Evolutionary conservation across 2,888 invertebrate genomes (phyloP).

Genomic region (Nomada goodeniana): DNA sequence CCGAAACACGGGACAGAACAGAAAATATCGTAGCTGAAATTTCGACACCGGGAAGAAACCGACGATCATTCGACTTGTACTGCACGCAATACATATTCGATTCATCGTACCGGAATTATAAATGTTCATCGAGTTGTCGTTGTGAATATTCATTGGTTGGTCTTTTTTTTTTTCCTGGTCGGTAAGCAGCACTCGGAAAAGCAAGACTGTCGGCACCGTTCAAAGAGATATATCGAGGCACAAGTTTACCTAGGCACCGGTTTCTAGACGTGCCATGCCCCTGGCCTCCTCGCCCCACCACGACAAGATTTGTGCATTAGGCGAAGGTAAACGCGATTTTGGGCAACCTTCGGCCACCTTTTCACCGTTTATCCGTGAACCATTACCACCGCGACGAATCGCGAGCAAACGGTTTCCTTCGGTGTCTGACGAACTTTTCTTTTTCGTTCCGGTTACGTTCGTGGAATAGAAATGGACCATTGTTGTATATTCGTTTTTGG

Average conservation of each 20-base stretch:
- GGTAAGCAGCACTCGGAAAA: slow-evolving; percentile 64
- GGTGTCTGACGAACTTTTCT: not conserved
- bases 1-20: not conserved
- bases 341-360: slow-evolving; percentile 43
- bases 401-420: not conserved
- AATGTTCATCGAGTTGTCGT: slow-evolving; percentile 54
- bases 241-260: slow-evolving; percentile 74
- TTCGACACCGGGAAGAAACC: slow-evolving; percentile 4
- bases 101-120: too few relatives aligned
- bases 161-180: slow-evolving; percentile 72
- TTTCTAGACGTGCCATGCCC: slow-evolving; percentile 54
- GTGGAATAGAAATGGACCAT: not conserved
- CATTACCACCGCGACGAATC: not conserved
- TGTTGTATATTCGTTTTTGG: not conserved
- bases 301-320: slow-evolving; percentile 78
- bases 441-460: too few relatives aligned
- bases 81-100: slow-evolving; percentile 10
- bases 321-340: slow-evolving; percentile 76
- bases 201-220: slow-evolving; percentile 67
- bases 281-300: slow-evolving; percentile 4
- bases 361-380: not conserved
- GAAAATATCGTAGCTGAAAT: not conserved
- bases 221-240: slow-evolving; percentile 69
- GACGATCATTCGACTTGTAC: slow-evolving; percentile 33
- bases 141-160: slow-evolving; percentile 75